phyloP scores from a whole-genome alignment of 1,140 invertebrate species.

The Penaeus japonicus region DNA sequence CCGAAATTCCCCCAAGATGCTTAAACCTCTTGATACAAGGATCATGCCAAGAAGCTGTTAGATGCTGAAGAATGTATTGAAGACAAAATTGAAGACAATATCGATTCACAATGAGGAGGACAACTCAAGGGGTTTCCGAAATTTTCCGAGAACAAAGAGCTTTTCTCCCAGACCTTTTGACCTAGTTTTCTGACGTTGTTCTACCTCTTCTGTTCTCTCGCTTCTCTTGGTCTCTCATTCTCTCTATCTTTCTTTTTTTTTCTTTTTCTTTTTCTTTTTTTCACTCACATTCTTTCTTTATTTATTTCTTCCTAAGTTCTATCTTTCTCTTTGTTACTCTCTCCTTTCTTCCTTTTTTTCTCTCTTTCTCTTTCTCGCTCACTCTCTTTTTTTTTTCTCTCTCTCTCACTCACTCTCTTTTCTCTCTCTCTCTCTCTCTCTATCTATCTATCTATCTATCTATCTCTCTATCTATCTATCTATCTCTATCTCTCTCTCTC shows the following conservation, averaged over 20 bases:
- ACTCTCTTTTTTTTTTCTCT: not conserved
- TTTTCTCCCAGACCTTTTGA: not conserved
- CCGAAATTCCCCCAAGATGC: no score
- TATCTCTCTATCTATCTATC: no score
- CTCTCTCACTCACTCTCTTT: not conserved
- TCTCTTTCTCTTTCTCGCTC: not conserved
- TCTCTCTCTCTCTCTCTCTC: no score
- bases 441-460: no score
- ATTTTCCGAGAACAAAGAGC: no score
- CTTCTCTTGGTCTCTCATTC: not conserved
- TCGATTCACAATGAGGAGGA: no score
- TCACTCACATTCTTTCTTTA: not conserved
- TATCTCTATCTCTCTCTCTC: no score
- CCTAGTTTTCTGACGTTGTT: not conserved
- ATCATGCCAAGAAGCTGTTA: no score
- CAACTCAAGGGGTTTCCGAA: no score
- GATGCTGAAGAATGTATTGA: no score
- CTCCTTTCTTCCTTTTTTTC: not conserved
- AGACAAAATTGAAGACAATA: no score
- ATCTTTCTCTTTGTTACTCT: not conserved
- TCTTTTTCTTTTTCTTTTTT: not conserved
- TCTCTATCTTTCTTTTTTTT: not conserved
- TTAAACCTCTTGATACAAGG: no score
- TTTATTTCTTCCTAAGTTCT: not conserved
- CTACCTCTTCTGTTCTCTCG: not conserved